Percentiles rank a stretch among this genome's conserved stretches.
Conservation (phyloP, 2,113 vertebrate species). For the Ginglymostoma cirratum region DNA sequence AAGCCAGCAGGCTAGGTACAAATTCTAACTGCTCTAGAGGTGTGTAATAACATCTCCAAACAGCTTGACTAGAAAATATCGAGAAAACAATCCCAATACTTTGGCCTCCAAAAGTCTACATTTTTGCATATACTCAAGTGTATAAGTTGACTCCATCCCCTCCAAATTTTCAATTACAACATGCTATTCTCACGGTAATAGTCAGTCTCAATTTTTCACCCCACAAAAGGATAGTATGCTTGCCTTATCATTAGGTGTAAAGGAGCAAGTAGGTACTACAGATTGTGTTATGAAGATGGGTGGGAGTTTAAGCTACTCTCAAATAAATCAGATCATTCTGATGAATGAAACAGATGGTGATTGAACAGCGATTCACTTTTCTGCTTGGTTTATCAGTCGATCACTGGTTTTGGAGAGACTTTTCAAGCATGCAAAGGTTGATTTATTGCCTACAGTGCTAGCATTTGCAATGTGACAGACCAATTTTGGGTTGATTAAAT, state of each 20-base stretch:
- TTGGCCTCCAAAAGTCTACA: neutral
- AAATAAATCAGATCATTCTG: no score
- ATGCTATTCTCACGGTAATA: neutral
- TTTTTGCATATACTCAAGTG: neutral
- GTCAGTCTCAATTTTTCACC: neutral
- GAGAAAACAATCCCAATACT: neutral
- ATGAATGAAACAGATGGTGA: neutral
- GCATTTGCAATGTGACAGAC: neutral
- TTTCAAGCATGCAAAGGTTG: neutral
- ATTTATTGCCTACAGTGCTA: neutral
- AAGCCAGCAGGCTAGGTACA: no score
- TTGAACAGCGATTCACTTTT: neutral
- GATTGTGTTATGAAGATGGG: no score
- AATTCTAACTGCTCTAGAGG: no score
- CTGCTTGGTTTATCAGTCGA: neutral
- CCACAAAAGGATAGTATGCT: neutral
- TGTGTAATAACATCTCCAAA: no score
- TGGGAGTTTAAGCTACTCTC: no score
- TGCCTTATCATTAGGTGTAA: neutral
- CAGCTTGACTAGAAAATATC: no score
- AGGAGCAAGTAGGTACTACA: neutral
- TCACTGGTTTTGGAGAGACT: neutral
- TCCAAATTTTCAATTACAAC: neutral
- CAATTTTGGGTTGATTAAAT: neutral
- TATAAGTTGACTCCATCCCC: neutral